Conservation (phyloP, 1,140 invertebrate species). For the Spodoptera litura region DNA sequence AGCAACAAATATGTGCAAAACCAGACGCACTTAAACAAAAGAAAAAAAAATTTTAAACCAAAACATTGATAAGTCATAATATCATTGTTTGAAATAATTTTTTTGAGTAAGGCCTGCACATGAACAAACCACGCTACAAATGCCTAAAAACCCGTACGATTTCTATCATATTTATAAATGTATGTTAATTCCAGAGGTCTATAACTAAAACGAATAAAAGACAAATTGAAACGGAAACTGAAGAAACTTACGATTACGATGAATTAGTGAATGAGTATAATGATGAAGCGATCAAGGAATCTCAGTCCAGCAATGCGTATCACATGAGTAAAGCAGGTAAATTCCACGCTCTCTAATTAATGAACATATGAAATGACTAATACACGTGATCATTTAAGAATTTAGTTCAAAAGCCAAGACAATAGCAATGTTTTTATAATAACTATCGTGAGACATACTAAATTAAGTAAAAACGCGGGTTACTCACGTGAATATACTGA, state of each 20-base stretch:
- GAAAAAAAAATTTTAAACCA: background rate
- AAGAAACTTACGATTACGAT: conserved; percentile 58
- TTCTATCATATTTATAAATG: background rate
- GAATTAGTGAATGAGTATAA: conserved; percentile 56
- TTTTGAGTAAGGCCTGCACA: too few relatives aligned
- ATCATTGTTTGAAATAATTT: too few relatives aligned
- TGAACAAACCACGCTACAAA: too few relatives aligned
- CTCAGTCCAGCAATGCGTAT: conserved; percentile 42
- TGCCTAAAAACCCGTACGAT: too few relatives aligned
- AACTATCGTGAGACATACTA: too few relatives aligned
- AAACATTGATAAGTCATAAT: too few relatives aligned
- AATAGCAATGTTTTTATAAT: too few relatives aligned
- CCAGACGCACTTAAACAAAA: background rate
- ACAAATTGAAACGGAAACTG: conserved; percentile 1
- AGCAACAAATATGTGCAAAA: background rate
- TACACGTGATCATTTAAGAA: too few relatives aligned
- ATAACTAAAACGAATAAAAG: background rate
- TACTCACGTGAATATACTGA: too few relatives aligned
- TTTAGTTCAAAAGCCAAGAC: too few relatives aligned
- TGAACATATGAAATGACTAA: background rate
- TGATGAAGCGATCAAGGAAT: conserved; percentile 40
- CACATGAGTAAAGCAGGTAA: conserved; percentile 42
- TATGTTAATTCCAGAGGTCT: background rate
- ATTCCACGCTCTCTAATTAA: conserved; percentile 15
- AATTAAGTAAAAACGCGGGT: too few relatives aligned